These are phyloP conservation scores for Drosophila testacea DNA, from an alignment of 2,888 invertebrate genomes.

Conservation along the genomic window DNA sequence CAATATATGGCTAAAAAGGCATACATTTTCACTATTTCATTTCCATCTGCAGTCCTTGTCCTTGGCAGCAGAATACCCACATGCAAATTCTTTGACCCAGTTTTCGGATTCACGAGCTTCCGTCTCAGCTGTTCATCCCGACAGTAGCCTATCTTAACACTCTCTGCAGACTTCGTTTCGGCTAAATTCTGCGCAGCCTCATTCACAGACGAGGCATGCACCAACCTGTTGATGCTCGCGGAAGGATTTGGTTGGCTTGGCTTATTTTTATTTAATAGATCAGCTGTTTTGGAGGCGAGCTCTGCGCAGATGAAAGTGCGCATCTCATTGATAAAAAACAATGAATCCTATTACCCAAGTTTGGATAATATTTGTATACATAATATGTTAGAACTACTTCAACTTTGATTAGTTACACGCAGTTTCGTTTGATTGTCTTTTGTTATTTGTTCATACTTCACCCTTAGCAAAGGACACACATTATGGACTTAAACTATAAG, in stretches of 20 bases:
- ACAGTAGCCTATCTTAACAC: constrained; percentile 14
- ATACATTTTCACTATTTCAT: constrained; percentile 21
- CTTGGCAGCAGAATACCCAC: constrained; percentile 54
- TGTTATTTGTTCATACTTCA: neutral
- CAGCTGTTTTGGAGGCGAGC: constrained; percentile 38
- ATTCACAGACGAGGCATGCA: constrained; percentile 16
- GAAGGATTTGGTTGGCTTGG: constrained; percentile 12
- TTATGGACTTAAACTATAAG: constrained; percentile 52
- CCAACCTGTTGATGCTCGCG: constrained; percentile 58
- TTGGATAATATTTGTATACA: neutral
- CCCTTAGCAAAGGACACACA: neutral
- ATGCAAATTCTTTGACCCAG: constrained; percentile 49
- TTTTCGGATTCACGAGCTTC: constrained; percentile 43
- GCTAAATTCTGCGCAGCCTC: constrained; percentile 73
- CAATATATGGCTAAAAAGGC: constrained; percentile 3
- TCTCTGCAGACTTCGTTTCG: constrained; percentile 28
- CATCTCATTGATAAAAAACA: constrained; percentile 48
- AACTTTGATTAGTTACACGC: neutral
- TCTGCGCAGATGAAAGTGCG: constrained; percentile 56
- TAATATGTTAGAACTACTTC: neutral
- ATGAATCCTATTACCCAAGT: neutral
- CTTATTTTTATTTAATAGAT: constrained; percentile 1
- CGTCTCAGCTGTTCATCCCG: constrained; percentile 57
- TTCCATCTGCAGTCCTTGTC: constrained; percentile 47
- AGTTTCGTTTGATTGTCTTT: neutral